Evolutionary conservation across 2,797 vertebrate species (phyloP), one percentile per base, ranked within the genome.

Genomic region (Anguilla megastoma): DNA sequence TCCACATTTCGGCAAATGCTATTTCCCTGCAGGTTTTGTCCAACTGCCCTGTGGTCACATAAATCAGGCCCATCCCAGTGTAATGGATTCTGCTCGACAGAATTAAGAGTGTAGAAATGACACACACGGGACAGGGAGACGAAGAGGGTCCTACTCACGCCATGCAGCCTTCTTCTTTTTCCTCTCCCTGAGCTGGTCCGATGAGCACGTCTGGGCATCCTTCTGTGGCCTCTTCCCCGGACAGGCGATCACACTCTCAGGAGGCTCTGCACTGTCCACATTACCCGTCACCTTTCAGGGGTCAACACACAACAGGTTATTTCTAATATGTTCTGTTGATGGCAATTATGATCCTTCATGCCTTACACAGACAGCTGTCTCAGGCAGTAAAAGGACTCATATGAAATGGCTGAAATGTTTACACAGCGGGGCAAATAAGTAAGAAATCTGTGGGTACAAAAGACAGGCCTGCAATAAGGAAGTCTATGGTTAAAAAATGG

Each of bases 211-310:
- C 24, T 87, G 76, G 41, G 90, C 86, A 87, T 91, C 92, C 92
- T 92, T 91, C 92, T 91, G 52, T 91, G 89, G 90, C 4, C 94
- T 92, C 88, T 94, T 93, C 89, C 91, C 89, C 0, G 89, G 89
- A 63, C 84, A 41, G 87, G 89, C 71, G 84, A 85, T 82, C 87
- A 92, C 91, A 56, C 88, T 90, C n/a, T 91, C 89, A 48, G 90
- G 84, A 14, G 91, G 89, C 24, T 84, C 92, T 54, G 92, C 89
- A 52, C 90, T 92, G 66, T 94, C 92, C 89, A 94, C 88, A 83
- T 97, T 96, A 87, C 96, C 97, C 85, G 96, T 95, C 69, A 97
- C 96, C 98, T 99, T 91, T 89, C 92, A 90, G 85, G 60, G 86
- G 89, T 88, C 88, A 63, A 66, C 21, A 69, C 24, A 27, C 63